Conservation (phyloP, 2,888 invertebrate species). For the Noctua janthina region DNA sequence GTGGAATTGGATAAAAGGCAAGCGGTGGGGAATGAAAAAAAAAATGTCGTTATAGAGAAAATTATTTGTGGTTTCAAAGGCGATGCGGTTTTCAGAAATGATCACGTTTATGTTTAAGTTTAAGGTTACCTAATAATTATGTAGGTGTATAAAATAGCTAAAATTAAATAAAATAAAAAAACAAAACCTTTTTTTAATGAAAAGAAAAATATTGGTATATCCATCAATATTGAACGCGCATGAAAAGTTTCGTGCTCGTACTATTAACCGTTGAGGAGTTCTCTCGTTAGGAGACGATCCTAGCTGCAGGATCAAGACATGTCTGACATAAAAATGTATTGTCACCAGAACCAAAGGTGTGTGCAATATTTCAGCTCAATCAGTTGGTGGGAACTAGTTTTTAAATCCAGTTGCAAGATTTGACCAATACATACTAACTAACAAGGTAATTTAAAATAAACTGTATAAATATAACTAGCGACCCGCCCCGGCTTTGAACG, state of each 20-base stretch:
- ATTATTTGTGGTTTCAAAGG: neutral
- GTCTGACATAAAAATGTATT: neutral
- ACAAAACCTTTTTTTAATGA: neutral
- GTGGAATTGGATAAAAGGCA: conserved; percentile 19
- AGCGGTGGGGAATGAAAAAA: neutral
- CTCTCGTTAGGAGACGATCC: neutral
- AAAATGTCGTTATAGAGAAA: neutral
- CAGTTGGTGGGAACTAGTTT: too few relatives aligned
- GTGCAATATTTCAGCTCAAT: too few relatives aligned
- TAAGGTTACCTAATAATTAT: neutral
- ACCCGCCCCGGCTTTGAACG: too few relatives aligned
- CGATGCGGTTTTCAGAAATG: neutral
- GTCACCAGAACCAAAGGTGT: too few relatives aligned
- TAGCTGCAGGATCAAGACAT: neutral
- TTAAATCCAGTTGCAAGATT: too few relatives aligned
- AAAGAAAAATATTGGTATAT: neutral
- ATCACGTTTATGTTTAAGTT: neutral
- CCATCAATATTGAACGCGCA: neutral
- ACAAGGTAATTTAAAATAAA: neutral
- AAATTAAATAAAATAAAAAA: too few relatives aligned
- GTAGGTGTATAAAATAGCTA: too few relatives aligned
- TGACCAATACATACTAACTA: neutral
- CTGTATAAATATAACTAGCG: too few relatives aligned
- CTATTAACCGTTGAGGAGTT: neutral
- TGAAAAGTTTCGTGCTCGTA: neutral